Percentiles rank a stretch among this genome's conserved stretches.
These are phyloP conservation scores for Philhelius pedissequus DNA, from an alignment of 2,888 invertebrate genomes.

Conservation along the genomic window DNA sequence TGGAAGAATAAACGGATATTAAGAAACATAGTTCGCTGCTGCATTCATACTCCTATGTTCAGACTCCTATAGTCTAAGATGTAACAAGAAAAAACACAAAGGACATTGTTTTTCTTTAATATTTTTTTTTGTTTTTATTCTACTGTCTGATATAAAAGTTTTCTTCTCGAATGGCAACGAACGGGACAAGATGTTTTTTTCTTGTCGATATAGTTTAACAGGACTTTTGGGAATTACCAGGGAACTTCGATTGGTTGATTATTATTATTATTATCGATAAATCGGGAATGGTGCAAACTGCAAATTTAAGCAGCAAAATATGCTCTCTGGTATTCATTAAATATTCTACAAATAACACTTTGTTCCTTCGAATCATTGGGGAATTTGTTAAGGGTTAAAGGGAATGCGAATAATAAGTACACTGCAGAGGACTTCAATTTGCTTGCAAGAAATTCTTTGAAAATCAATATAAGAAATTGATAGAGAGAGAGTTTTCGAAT, in stretches of 20 bases:
- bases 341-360: slow-evolving; percentile 46
- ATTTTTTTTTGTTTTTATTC: slow-evolving; percentile 6
- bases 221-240: slow-evolving; percentile 56
- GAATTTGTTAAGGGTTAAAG: background rate
- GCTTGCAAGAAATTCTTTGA: background rate
- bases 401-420: background rate
- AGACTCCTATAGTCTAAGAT: no score
- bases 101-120: slow-evolving; percentile 28
- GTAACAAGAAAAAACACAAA: slow-evolving; percentile 35
- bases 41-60: background rate
- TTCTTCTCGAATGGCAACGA: slow-evolving; percentile 38
- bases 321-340: slow-evolving; percentile 30
- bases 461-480: background rate
- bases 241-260: slow-evolving; percentile 58
- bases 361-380: background rate
- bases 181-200: slow-evolving; percentile 39
- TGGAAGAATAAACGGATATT: slow-evolving; percentile 67
- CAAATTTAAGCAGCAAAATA: background rate
- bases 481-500: background rate
- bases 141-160: slow-evolving; percentile 17
- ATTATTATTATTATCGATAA: slow-evolving; percentile 60
- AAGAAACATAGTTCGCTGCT: slow-evolving; percentile 48
- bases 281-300: slow-evolving; percentile 2
- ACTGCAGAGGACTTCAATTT: background rate
- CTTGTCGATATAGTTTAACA: slow-evolving; percentile 50